Base-by-base conservation (phyloP, 2,888 invertebrate genomes). In the Vesta saturnalis region DNA sequence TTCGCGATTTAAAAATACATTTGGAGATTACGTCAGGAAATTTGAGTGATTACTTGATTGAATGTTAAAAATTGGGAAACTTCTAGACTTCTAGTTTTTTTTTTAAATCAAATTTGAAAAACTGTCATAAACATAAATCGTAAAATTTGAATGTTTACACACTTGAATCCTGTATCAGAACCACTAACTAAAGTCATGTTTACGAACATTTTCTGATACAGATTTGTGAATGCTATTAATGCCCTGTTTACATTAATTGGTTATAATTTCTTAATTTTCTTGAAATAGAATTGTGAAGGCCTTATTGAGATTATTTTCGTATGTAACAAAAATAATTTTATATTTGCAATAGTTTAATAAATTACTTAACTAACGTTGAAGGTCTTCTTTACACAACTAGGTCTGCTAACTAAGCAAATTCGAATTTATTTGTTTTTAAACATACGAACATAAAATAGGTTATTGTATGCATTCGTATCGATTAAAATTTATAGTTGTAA, bases 361-460 rank as follows among this genome's bases (percentile, higher is more conserved):
- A 52, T 58, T 56, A 23, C 23, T 39, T 23, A 61, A 66, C 46
- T 61, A 35, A 21, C 57, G 61, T 67, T 67, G 61, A 67, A 67
- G 67, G 67, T 61, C 61, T 67, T 60, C 55, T 57, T 67, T 52
- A 14, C 35, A 60, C 43, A 67, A 67, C 61, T 62, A 62, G 61
- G 67, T 62, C 57, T 67, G 67, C 67, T 23, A 21, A 23, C 47
- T 62, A 61, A 67, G 67, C 67, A 67, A 67, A 62, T 39, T 39
- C 39, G n/a, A 39, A 39, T 39, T 3, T 39, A 39, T 62, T 54
- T 56, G 56, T 63, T 63, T 56, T 63, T 56, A 56, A 63, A 63
- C 63, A 30, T 14, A 23, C 21, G 54, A 61, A 54, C 35, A 54
- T 54, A 64, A n/a, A 64, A 64, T 64, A 47, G 21, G 46, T 30